Evolutionary conservation across 1,140 invertebrate genomes (phyloP), one percentile per base, ranked within the genome.

Genomic region (Mizuhopecten yessoensis): DNA sequence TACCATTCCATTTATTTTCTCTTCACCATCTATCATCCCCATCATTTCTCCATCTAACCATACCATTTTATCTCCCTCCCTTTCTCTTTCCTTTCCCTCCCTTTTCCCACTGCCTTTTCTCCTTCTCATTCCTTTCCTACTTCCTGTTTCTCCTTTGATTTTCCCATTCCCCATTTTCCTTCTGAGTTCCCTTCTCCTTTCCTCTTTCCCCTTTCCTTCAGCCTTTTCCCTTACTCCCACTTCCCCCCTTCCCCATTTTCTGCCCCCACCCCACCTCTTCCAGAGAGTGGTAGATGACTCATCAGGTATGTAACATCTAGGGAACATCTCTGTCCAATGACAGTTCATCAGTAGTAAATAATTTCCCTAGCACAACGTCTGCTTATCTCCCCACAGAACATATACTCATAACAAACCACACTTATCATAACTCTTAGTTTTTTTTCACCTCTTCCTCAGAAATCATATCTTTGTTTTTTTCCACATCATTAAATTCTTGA

Each of bases 61-160:
- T 86, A 86, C 39, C 88, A 42, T 91, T 34, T 49, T 88, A 29
- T 36, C 33, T 34, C 34, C 57, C 88, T n/a, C 87, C 20, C 75
- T 86, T 49, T 39, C 86, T 36, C 36, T 39, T 86, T 88, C 36
- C 86, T 75, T 89, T 39, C 39, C 90, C 39, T 39, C n/a, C 29
- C 34, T 36, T 91, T 39, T 20, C 75, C 42, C 13, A 29, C 0
- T 13, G 17, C 49, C 34, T 34, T 42, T 17, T 88, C 75, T 86
- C 34, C 20, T 1, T 49, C 15, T 23, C 45, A 20, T 49, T n/a
- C 45, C 3, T 20, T 20, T 49, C 45, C 45, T 49, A 45, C 34
- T 87, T 33, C 36, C 45, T 91, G 49, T 57, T 34, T 89, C 87
- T 34, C 75, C 89, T 0, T 89, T 86, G 57, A 86, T 36, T 86